These are phyloP conservation scores for Lochmaea capreae DNA, from an alignment of 2,888 invertebrate genomes.

Conservation along the genomic window DNA sequence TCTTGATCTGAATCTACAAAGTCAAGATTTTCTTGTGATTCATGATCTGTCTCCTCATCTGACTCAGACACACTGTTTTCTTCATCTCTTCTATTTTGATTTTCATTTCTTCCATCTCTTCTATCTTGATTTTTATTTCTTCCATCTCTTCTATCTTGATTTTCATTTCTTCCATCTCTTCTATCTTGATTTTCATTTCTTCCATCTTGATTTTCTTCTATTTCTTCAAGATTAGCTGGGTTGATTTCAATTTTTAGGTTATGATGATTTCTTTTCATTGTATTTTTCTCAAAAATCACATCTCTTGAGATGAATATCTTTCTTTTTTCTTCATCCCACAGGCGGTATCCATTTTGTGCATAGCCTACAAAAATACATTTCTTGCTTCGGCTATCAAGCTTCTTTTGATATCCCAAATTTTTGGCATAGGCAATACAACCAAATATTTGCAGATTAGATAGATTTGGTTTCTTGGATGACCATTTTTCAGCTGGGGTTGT, in stretches of 20 bases:
- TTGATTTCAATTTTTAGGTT: background rate
- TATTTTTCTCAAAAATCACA: background rate
- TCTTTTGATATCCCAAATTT: no score
- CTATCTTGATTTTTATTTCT: no score
- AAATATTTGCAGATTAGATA: slow-evolving; percentile 11
- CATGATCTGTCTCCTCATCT: no score
- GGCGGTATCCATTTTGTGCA: background rate
- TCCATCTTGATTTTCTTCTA: background rate
- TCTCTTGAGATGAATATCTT: background rate
- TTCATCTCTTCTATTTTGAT: no score
- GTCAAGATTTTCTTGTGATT: no score
- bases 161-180: background rate
- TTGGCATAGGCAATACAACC: background rate
- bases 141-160: no score
- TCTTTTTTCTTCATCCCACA: background rate
- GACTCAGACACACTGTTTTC: no score
- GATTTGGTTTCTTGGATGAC: background rate
- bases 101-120: no score
- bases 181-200: background rate
- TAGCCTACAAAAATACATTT: background rate
- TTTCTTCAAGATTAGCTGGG: background rate
- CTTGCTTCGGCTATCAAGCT: background rate
- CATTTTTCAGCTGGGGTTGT: background rate
- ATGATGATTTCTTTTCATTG: background rate
- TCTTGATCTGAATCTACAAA: no score